Percentiles rank a stretch among this genome's conserved stretches.
These are phyloP conservation scores for Hippopotamyrus pictus DNA, from an alignment of 2,797 vertebrate genomes.

Conservation along the genomic window DNA sequence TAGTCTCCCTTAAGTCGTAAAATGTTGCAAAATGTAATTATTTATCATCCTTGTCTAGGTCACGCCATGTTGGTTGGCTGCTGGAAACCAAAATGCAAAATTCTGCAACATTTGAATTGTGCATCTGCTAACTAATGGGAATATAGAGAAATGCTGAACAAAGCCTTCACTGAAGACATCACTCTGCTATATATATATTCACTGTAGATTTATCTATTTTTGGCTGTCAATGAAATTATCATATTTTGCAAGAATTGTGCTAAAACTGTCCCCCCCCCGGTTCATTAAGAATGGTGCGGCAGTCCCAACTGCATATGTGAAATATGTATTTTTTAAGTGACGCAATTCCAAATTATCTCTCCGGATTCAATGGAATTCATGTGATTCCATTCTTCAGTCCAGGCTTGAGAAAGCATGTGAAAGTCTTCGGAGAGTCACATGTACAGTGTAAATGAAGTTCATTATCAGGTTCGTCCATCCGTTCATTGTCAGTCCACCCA, in stretches of 20 bases:
- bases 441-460: neutral
- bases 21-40: neutral
- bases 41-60: neutral
- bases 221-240: neutral
- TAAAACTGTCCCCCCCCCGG: neutral
- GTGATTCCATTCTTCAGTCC: neutral
- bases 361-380: neutral
- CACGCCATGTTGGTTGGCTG: neutral
- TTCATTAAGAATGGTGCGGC: neutral
- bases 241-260: neutral
- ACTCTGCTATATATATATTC: neutral
- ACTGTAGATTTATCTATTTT: neutral
- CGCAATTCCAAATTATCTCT: neutral
- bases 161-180: neutral
- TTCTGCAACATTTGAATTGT: neutral
- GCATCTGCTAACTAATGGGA: neutral
- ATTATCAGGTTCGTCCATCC: neutral
- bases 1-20: neutral
- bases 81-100: neutral
- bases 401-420: neutral
- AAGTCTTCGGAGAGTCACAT: neutral
- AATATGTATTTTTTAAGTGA: neutral
- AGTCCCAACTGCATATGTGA: neutral
- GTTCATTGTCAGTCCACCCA: neutral
- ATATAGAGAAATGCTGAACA: neutral